Percentiles rank a stretch among this genome's conserved stretches.
phyloP scores from a whole-genome alignment of 2,797 vertebrate genomes.

The Protonibea diacanthus region DNA sequence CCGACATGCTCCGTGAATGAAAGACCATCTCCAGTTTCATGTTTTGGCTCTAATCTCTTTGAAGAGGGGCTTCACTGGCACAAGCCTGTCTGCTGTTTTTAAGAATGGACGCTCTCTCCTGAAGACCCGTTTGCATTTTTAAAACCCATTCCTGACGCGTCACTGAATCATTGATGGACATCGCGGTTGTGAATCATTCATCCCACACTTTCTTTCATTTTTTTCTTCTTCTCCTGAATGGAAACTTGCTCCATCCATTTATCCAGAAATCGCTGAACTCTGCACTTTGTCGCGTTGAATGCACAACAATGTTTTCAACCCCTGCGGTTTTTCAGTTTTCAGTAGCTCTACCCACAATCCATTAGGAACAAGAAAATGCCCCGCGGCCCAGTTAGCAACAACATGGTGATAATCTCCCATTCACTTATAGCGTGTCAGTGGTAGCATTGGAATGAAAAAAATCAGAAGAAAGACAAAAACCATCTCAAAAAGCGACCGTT shows the following conservation, averaged over 20 bases:
- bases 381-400: conserved; percentile 4
- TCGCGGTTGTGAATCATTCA: conserved; percentile 69
- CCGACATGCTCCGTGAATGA: conserved; percentile 56
- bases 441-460: conserved; percentile 29
- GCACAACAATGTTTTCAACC: conserved; percentile 54
- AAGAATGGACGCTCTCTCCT: conserved; percentile 61
- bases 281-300: conserved; percentile 48
- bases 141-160: conserved; percentile 15
- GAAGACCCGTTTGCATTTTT: conserved; percentile 54
- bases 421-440: conserved; percentile 30
- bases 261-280: conserved; percentile 51
- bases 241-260: conserved; percentile 42
- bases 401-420: conserved; percentile 41
- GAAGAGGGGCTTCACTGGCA: conserved; percentile 8
- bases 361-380: conserved; percentile 37
- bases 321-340: conserved; percentile 37
- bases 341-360: conserved; percentile 37
- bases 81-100: conserved; percentile 25
- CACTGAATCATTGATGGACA: conserved; percentile 74
- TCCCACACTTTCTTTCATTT: conserved; percentile 40
- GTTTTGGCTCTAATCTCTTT: conserved; percentile 26
- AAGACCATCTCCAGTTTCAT: conserved; percentile 29
- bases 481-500: conserved; percentile 42
- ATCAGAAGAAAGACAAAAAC: conserved; percentile 22
- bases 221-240: conserved; percentile 67